Percentiles rank a stretch among this genome's conserved stretches.
These are phyloP conservation scores for Lates japonicus DNA, from an alignment of 2,797 vertebrate genomes.

Conservation along the genomic window DNA sequence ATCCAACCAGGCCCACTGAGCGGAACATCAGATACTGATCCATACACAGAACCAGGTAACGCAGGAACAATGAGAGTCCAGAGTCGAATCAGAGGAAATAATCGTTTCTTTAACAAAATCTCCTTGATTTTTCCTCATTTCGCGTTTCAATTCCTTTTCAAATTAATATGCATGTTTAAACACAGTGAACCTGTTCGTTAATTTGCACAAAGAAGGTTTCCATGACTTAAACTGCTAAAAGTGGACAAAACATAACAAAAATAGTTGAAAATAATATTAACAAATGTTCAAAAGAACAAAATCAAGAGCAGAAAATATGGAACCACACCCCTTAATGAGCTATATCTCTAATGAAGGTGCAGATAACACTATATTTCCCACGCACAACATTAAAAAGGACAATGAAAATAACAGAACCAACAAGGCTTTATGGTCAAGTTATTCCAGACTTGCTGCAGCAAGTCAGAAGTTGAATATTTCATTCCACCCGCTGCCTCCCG, in stretches of 20 bases:
- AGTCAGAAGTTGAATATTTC: conserved; percentile 1
- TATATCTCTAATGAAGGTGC: not conserved
- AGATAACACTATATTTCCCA: not conserved
- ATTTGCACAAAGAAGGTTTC: not conserved
- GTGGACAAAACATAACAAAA: not conserved
- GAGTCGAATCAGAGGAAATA: too few species aligned
- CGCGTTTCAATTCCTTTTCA: not conserved
- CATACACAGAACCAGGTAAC: not conserved
- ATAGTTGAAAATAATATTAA: not conserved
- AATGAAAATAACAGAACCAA: not conserved
- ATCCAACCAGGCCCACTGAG: conserved; percentile 12
- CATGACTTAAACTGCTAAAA: not conserved
- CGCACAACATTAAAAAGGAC: too few species aligned
- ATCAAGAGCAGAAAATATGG: not conserved
- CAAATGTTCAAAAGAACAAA: too few species aligned
- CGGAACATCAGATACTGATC: conserved; percentile 13
- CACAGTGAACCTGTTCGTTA: too few species aligned
- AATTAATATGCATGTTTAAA: not conserved
- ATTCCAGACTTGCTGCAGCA: conserved; percentile 8
- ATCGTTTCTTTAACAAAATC: too few species aligned
- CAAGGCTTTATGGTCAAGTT: not conserved
- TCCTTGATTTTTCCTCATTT: too few species aligned
- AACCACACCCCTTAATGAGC: too few species aligned
- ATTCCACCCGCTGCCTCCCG: not conserved
- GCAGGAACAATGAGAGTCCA: not conserved